Conservation (phyloP, 2,888 invertebrate species). For the Bellardia bayeri region DNA sequence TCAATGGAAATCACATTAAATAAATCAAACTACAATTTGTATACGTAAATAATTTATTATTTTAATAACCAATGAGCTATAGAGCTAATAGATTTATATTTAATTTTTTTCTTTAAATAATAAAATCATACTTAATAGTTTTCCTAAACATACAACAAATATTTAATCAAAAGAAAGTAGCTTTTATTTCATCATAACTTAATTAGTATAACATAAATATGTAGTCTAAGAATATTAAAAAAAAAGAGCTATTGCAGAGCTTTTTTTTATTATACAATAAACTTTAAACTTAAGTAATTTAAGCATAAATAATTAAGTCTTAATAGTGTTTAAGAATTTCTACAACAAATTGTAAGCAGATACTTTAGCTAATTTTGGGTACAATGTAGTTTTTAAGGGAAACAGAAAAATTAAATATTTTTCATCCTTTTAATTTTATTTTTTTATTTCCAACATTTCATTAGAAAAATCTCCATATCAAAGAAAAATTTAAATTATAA, state of each 20-base stretch:
- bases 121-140: background rate
- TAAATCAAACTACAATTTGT: background rate
- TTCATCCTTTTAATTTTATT: background rate
- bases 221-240: conserved; percentile 13
- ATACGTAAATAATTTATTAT: conserved; percentile 9
- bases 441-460: conserved; percentile 48
- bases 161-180: background rate
- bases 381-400: conserved; percentile 56
- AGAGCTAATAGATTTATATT: background rate
- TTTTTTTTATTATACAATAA: conserved; percentile 69
- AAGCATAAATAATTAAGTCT: background rate
- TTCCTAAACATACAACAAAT: background rate
- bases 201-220: background rate
- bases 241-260: conserved; percentile 79
- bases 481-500: background rate
- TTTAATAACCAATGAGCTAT: background rate
- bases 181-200: background rate
- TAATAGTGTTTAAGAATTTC: background rate
- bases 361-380: conserved; percentile 59
- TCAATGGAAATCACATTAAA: background rate
- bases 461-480: conserved; percentile 67
- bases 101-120: background rate
- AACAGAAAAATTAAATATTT: background rate
- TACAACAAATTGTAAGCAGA: conserved; percentile 9
- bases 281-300: background rate